phyloP scores from a whole-genome alignment of 2,113 vertebrate genomes.

The Odocoileus virginianus region DNA sequence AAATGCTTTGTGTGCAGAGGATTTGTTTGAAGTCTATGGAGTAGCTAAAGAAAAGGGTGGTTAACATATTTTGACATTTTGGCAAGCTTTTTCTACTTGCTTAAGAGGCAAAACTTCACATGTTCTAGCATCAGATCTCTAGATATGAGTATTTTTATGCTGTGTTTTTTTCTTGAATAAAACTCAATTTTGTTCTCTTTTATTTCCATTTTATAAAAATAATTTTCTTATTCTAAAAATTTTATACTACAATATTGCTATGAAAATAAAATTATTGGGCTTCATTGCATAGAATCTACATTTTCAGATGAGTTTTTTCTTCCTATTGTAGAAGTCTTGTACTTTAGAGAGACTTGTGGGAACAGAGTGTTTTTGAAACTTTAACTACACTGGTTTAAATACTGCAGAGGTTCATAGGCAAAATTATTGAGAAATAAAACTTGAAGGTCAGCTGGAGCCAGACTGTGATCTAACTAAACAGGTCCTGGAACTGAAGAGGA shows the following conservation, averaged over 20 bases:
- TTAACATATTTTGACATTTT: slow-evolving; percentile 13
- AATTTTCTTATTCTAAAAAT: neutral
- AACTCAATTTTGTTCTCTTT: neutral
- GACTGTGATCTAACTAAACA: neutral
- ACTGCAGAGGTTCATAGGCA: neutral
- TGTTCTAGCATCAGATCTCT: neutral
- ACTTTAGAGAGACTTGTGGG: neutral
- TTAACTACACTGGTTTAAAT: neutral
- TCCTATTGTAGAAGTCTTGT: neutral
- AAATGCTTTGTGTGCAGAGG: neutral
- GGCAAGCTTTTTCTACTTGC: neutral
- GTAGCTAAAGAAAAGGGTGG: neutral
- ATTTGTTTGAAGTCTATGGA: neutral
- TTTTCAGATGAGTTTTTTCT: neutral
- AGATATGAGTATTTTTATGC: neutral
- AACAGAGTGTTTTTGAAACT: neutral
- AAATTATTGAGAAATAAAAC: neutral
- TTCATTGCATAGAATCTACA: neutral
- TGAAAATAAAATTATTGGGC: neutral
- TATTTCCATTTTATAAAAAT: neutral
- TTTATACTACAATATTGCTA: neutral
- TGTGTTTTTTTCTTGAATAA: neutral
- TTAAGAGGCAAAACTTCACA: neutral
- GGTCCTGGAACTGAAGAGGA: neutral
- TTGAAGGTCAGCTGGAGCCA: neutral